Evolutionary conservation across 2,888 invertebrate genomes (phyloP).

Genomic region (Temnothorax rugatulus): DNA sequence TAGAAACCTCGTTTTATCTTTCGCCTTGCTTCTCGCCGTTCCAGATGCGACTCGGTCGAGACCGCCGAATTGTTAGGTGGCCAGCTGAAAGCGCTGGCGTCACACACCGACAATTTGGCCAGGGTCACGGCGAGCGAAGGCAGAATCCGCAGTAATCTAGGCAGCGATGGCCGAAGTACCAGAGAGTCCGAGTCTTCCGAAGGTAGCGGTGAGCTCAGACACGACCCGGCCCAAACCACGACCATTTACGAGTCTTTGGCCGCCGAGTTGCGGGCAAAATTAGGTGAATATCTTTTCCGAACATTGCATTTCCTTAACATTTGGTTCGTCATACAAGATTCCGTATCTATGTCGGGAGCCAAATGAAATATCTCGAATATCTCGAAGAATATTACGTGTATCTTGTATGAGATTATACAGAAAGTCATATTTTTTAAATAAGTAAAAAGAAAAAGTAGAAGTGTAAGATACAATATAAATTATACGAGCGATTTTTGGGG

Average conservation of each 20-base stretch:
- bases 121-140: constrained; percentile 89
- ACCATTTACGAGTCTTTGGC: constrained; percentile 96
- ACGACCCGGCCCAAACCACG: constrained; percentile 91
- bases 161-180: constrained; percentile 88
- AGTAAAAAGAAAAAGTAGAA: background rate
- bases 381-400: background rate
- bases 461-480: background rate
- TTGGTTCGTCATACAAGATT: background rate
- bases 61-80: constrained; percentile 95
- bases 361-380: background rate
- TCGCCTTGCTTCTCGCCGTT: background rate
- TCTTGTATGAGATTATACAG: background rate
- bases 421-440: background rate
- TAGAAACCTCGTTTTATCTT: background rate
- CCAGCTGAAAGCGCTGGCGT: constrained; percentile 92
- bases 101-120: constrained; percentile 82
- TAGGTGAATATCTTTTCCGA: constrained; percentile 85
- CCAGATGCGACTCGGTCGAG: constrained; percentile 96
- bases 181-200: constrained; percentile 91
- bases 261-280: constrained; percentile 94
- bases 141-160: constrained; percentile 93
- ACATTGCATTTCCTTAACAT: background rate
- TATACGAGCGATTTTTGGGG: background rate
- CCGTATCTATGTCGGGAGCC: too few species aligned
- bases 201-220: constrained; percentile 91